A percentile compares a stretch with the other conserved stretches of the same genome.
phyloP scores from a whole-genome alignment of 2,113 vertebrate species.

The Sinocyclocheilus rhinocerous region DNA sequence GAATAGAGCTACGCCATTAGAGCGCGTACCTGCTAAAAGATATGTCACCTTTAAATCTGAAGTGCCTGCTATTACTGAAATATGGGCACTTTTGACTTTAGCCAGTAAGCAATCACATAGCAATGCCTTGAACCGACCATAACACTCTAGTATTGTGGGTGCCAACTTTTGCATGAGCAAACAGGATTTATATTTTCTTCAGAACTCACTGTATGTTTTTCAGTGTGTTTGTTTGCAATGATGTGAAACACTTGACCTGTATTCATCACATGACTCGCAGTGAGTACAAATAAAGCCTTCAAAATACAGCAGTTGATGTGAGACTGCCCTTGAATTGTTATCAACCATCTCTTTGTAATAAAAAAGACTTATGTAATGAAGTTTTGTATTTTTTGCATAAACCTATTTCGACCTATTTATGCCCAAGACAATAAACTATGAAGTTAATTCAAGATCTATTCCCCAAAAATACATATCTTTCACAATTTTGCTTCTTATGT shows the following conservation, averaged over 20 bases:
- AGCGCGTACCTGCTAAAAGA: no score
- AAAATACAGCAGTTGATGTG: conserved; percentile 1
- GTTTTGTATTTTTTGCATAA: not conserved
- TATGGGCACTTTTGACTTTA: not conserved
- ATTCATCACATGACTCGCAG: not conserved
- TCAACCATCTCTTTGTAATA: not conserved
- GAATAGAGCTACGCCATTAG: no score
- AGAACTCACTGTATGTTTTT: not conserved
- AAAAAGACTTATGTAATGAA: not conserved
- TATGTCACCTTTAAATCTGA: not conserved
- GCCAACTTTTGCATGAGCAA: not conserved
- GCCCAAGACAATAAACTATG: not conserved
- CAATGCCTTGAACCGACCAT: not conserved
- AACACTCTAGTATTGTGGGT: not conserved
- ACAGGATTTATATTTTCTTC: not conserved
- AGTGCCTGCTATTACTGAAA: not conserved
- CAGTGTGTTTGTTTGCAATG: not conserved
- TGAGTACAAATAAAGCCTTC: not conserved
- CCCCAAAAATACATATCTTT: not conserved
- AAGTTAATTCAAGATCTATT: not conserved
- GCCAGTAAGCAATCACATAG: not conserved
- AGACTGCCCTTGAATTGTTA: not conserved
- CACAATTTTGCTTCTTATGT: not conserved
- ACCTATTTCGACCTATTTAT: not conserved
- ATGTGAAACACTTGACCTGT: not conserved